These are phyloP conservation scores for Yoshiicerus persimilis DNA, from an alignment of 1,140 invertebrate genomes.

Conservation along the genomic window DNA sequence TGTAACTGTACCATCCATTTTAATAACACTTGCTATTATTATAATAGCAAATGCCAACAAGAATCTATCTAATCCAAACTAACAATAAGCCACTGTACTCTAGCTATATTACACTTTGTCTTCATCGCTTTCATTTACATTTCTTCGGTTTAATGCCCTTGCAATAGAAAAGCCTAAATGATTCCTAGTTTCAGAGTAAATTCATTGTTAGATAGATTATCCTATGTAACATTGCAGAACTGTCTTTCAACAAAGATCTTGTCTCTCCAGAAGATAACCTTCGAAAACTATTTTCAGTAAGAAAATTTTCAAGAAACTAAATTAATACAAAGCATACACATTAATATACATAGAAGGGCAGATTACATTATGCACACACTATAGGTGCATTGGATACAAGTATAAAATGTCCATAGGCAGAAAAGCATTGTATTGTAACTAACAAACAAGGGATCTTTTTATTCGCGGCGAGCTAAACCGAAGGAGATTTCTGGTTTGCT, in stretches of 20 bases:
- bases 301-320: too few relatives aligned
- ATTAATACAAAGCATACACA: too few relatives aligned
- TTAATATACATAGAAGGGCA: too few relatives aligned
- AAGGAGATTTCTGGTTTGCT: background rate
- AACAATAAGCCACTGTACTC: too few relatives aligned
- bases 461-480: background rate
- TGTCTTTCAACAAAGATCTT: background rate
- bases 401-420: background rate
- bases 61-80: background rate
- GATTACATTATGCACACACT: too few relatives aligned
- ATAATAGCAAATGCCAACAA: background rate
- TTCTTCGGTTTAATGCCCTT: too few relatives aligned
- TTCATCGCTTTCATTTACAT: too few relatives aligned
- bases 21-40: too few relatives aligned
- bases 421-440: background rate
- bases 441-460: background rate
- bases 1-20: too few relatives aligned
- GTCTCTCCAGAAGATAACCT: too few relatives aligned
- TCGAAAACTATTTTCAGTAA: too few relatives aligned
- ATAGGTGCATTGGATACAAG: background rate
- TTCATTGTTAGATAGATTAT: background rate
- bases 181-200: background rate
- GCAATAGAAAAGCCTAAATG: background rate
- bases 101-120: too few relatives aligned
- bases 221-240: background rate